These are phyloP conservation scores for Bothrops jararaca DNA, from an alignment of 2,113 vertebrate genomes.

Conservation along the genomic window DNA sequence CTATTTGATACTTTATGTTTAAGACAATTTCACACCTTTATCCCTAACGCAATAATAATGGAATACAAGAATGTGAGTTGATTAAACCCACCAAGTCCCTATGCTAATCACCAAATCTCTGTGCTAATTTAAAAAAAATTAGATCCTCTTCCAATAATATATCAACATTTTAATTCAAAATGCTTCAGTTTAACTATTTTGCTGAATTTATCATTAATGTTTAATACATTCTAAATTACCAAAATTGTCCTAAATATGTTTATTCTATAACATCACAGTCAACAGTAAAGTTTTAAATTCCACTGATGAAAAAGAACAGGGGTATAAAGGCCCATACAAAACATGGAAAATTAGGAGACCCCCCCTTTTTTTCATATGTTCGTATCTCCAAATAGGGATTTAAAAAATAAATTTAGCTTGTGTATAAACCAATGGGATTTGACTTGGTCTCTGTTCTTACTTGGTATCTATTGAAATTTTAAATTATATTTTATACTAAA, in stretches of 20 bases:
- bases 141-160: background rate
- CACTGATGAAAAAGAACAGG: background rate
- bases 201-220: background rate
- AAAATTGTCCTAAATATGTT: background rate
- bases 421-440: background rate
- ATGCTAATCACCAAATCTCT: too few species aligned
- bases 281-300: background rate
- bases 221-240: background rate
- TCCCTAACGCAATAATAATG: background rate
- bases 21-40: background rate
- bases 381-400: background rate
- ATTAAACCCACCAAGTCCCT: background rate
- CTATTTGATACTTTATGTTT: background rate
- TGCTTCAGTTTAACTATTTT: background rate
- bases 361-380: too few species aligned
- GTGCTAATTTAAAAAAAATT: background rate
- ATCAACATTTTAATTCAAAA: background rate
- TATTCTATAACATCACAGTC: background rate
- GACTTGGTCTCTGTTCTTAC: background rate
- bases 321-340: too few species aligned
- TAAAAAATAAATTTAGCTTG: background rate
- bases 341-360: too few species aligned
- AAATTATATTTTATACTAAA: background rate
- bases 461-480: background rate
- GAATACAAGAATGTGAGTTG: background rate